Conservation (phyloP, 2,888 invertebrate species). For the Chesias legatella region DNA sequence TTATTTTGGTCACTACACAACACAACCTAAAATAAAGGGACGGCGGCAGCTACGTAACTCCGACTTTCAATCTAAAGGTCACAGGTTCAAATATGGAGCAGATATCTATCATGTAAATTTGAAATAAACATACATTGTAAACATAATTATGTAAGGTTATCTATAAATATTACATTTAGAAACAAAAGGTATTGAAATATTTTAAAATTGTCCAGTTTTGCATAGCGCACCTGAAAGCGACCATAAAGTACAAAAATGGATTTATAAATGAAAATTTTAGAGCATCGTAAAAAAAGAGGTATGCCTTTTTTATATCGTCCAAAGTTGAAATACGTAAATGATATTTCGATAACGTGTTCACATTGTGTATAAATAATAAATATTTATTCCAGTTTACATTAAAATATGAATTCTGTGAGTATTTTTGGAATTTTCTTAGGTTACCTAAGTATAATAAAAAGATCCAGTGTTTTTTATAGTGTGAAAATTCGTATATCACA, state of each 20-base stretch:
- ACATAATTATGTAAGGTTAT: no score
- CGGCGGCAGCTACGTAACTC: no score
- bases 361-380: neutral
- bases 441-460: neutral
- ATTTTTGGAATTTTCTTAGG: no score
- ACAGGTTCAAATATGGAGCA: no score
- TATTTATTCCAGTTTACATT: constrained; percentile 1
- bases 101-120: no score
- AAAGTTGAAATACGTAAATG: constrained; percentile 3
- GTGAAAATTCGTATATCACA: no score
- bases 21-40: no score
- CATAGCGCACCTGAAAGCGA: constrained; percentile 2
- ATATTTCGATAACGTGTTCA: constrained; percentile 8
- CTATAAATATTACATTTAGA: no score
- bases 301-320: neutral
- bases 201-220: neutral
- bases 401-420: constrained; percentile 18
- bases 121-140: no score
- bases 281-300: constrained; percentile 19
- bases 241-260: constrained; percentile 11
- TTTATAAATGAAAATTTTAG: constrained; percentile 21
- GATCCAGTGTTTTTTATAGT: constrained; percentile 3
- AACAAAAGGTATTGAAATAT: neutral
- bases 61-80: no score
- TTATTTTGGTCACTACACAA: no score